Base-by-base conservation (phyloP, 2,888 invertebrate genomes). In the Meta bourneti region DNA sequence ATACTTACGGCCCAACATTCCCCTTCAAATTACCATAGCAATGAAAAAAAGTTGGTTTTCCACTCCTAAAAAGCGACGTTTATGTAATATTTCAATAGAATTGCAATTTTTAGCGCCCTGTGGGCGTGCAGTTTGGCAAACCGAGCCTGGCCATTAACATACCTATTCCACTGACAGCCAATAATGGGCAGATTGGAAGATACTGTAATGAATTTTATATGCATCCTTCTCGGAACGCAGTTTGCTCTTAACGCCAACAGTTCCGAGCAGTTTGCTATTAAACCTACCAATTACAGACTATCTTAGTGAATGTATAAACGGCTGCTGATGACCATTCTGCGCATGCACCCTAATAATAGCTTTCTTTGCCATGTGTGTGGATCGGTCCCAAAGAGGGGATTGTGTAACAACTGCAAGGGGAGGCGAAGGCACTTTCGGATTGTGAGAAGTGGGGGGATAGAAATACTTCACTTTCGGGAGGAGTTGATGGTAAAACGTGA, bases 401-500 rank as follows among this genome's bases (percentile, higher is more conserved):
- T 91, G 91, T 91, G 84, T 79, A 91, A 91, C 91, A 91, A 75
- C 81, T 82, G 74, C 51, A 71, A 48, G 80, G 49, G 70, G 34
- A 51, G 20, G 85, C 49, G 70, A 11, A 70, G 84, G 85, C 49
- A 84, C 74, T 84, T 88, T 74, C n/a, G 51, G 71, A 89, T 75
- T 61, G 89, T 83, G 77, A 72, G 83, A 84, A 84, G 75, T 51
- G 77, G 69, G 51, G 54, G 52, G 61, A 89, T 51, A 51, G 79
- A 84, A 84, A 90, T 85, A 74, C 80, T 54, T 74, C 85, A 81
- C 61, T 91, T 91, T 86, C 71, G 75, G 87, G 91, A 87, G 91
- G 91, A 91, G 88, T 91, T 88, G 87, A 91, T 91, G 88, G 79
- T 88, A 84, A 91, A 91, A 91, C 91, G 91, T 88, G 91, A 91